phyloP scores from a whole-genome alignment of 2,888 invertebrate species.

The Drosophila cyrtoloma region DNA sequence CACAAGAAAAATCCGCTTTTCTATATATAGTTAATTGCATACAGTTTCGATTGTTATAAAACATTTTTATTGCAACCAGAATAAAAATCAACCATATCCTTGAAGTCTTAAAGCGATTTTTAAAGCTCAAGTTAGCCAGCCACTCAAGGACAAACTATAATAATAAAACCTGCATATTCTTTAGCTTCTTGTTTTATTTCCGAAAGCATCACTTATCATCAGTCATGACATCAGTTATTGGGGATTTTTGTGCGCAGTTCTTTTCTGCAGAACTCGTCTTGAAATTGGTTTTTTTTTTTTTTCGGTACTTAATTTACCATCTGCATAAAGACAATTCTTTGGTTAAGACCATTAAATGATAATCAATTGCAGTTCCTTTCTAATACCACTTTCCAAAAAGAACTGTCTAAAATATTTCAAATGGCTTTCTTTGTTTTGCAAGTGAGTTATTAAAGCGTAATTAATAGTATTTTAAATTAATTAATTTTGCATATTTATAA shows the following conservation, averaged over 20 bases:
- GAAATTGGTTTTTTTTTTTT: neutral
- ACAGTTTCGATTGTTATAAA: constrained; percentile 37
- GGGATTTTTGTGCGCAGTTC: constrained; percentile 25
- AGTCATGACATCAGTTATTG: constrained; percentile 42
- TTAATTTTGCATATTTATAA: constrained; percentile 80
- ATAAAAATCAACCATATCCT: constrained; percentile 22
- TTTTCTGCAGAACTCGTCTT: constrained; percentile 21
- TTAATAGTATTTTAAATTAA: constrained; percentile 78
- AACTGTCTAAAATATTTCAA: constrained; percentile 26
- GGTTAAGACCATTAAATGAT: constrained; percentile 25
- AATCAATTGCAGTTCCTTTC: constrained; percentile 37
- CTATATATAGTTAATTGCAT: constrained; percentile 38
- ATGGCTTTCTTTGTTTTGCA: constrained; percentile 68
- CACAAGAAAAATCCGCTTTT: constrained; percentile 28
- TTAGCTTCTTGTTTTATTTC: constrained; percentile 3
- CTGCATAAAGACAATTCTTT: constrained; percentile 6
- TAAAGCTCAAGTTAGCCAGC: neutral
- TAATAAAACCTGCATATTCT: constrained; percentile 13
- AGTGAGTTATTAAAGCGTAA: constrained; percentile 74
- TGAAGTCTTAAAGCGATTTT: constrained; percentile 11
- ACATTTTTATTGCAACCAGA: constrained; percentile 26
- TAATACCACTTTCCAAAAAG: constrained; percentile 40
- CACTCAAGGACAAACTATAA: constrained; percentile 24
- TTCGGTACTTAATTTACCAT: constrained; percentile 3
- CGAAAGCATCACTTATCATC: neutral